Base-by-base conservation (phyloP, 1,140 invertebrate genomes). In the Condylostylus longicornis region DNA sequence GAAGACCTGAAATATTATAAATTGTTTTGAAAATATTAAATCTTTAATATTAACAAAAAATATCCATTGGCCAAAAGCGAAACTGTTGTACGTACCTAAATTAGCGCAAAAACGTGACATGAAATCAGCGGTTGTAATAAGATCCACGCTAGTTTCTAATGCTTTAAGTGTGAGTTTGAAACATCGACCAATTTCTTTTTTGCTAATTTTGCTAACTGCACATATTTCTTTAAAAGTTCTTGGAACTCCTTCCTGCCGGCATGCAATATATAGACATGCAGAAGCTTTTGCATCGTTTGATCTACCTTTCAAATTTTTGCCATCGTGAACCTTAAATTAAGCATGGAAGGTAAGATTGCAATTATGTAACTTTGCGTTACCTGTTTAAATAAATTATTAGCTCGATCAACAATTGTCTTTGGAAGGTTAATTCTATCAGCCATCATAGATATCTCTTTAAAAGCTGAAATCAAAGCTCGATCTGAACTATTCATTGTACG, bases 221-320 rank as follows among this genome's bases (percentile, higher is more conserved):
- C 93, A 98, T 34, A 98, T 97, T 74, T 98, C 93, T 71, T 94
- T 99, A 58, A 99, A 98, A 22, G 96, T 99, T 47, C 96, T 74
- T 0, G 95, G 95, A 0, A 98, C 96, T 9, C 90, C 89, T 65
- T 98, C 95, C 59, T 98, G 93, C 21, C 96, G 70, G 61, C 96
- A 99, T 1, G 96, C 94, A 46, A 99, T 98, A 56, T 99, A 99
- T 6, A 99, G 69, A 66, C 94, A 98, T 0, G 96, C 94, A 0
- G 95, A 95, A 1, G 93, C 89, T 51, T 98, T 98, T 0, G 96
- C 94, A 65, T 99, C 94, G 61, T 98, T 96, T 14, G 87, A 82
- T 37, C 91, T 70, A 28, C 89, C 89, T 66, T 91, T 93, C 9
- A 96, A 64, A 54, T 90, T 91, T 65, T 95, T 93, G 2, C 90